Percentiles rank a stretch among this genome's conserved stretches.
phyloP scores from a whole-genome alignment of 2,888 invertebrate species.

The Leucania comma region DNA sequence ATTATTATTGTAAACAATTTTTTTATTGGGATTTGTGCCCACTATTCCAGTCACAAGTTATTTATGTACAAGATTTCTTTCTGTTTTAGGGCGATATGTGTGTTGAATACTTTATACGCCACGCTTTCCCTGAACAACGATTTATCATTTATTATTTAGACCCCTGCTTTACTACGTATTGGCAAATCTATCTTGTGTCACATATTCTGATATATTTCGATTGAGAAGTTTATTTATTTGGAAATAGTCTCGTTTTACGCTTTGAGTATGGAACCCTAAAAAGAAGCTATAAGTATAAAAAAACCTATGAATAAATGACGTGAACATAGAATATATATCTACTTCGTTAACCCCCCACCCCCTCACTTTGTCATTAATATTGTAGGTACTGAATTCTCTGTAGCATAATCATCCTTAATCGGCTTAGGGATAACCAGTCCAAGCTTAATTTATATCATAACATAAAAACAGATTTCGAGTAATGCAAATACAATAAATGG shows the following conservation, averaged over 20 bases:
- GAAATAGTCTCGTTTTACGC: no score
- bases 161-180: neutral
- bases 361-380: neutral
- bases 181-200: neutral
- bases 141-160: constrained; percentile 37
- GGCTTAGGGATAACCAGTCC: neutral
- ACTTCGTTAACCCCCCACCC: no score
- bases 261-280: no score
- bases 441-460: neutral
- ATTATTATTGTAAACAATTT: no score
- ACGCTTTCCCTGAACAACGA: constrained; percentile 11
- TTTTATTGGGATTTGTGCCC: no score
- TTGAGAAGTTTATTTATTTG: neutral
- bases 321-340: no score
- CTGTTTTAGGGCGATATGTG: neutral
- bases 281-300: no score
- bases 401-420: no score
- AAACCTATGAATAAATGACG: no score
- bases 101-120: constrained; percentile 26
- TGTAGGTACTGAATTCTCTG: neutral
- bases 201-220: neutral
- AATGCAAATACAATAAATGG: neutral
- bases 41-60: no score
- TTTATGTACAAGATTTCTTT: neutral
- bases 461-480: neutral